These are phyloP conservation scores for Antedon bifida DNA, from an alignment of 35 echinoderm and acorn worm species.

Conservation along the genomic window DNA sequence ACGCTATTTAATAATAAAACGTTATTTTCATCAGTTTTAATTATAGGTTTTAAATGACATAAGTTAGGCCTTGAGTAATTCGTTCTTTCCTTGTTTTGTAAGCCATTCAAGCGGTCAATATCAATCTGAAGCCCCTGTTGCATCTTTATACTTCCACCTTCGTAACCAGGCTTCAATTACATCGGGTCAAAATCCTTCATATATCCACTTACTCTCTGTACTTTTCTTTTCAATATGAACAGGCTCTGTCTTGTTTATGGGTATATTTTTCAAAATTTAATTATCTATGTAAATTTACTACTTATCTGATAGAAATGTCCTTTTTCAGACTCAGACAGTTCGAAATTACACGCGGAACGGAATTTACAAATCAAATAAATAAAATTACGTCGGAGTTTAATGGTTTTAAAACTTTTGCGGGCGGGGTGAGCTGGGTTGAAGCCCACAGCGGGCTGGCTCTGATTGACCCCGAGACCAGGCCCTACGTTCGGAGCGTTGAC, in stretches of 20 bases:
- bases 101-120: background rate
- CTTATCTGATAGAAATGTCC: background rate
- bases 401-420: background rate
- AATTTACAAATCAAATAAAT: background rate
- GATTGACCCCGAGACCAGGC: background rate
- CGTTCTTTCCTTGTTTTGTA: background rate
- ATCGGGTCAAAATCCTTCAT: background rate
- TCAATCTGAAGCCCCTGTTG: background rate
- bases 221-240: background rate
- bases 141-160: background rate
- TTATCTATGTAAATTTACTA: background rate
- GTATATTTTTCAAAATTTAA: background rate
- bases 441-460: background rate
- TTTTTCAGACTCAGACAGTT: background rate
- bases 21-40: background rate
- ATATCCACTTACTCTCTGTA: background rate
- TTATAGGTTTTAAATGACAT: background rate
- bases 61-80: background rate
- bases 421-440: background rate
- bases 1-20: too few relatives aligned
- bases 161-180: background rate
- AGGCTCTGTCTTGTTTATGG: background rate
- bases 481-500: background rate
- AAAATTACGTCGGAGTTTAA: background rate
- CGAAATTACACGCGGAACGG: background rate